A percentile compares a stretch with the other conserved stretches of the same genome.
Evolutionary conservation across 2,888 invertebrate species (phyloP).

Genomic region (Cotesia congregata): DNA sequence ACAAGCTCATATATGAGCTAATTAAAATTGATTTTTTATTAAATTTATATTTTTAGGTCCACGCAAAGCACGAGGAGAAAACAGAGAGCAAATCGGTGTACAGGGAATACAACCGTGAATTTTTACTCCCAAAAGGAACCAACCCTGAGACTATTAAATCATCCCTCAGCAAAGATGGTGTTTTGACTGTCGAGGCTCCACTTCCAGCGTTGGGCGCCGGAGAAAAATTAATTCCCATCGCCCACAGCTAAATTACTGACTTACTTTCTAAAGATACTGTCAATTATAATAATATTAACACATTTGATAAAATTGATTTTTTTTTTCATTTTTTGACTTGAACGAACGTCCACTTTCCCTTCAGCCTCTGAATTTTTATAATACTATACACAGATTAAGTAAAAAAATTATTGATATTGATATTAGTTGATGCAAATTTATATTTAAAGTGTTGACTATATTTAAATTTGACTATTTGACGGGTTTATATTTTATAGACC

Average conservation of each 20-base stretch:
- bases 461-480: not conserved
- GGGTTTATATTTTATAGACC: not conserved
- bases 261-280: conserved; percentile 29
- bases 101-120: conserved; percentile 98
- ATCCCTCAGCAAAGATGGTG: conserved; percentile 95
- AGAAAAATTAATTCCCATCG: conserved; percentile 88
- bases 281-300: conserved; percentile 21
- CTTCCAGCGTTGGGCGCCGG: conserved; percentile 88
- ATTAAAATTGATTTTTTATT: no score
- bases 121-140: conserved; percentile 95
- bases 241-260: conserved; percentile 73
- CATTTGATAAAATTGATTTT: conserved; percentile 20
- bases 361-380: not conserved
- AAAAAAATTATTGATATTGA: not conserved
- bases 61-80: conserved; percentile 98
- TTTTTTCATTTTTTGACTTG: conserved; percentile 12
- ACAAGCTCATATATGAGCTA: no score
- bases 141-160: conserved; percentile 97
- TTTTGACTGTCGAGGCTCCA: conserved; percentile 96
- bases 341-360: conserved; percentile 43
- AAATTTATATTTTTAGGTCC: conserved; percentile 79
- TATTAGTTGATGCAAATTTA: not conserved
- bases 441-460: not conserved
- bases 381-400: not conserved
- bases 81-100: conserved; percentile 96